Conservation (phyloP, 2,888 invertebrate species). For the Apodemia zela region DNA sequence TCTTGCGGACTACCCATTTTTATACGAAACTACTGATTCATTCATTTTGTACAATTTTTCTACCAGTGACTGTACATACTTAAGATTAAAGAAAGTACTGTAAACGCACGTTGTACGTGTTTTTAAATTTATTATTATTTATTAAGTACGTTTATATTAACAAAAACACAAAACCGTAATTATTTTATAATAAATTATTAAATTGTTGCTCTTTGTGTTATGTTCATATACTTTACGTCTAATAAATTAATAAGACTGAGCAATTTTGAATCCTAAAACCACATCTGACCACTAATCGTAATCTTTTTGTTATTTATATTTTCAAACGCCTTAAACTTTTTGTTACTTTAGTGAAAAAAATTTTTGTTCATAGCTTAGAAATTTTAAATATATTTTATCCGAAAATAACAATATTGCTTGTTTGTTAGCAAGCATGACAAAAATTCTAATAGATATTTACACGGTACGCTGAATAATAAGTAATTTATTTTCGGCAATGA, state of each 20-base stretch:
- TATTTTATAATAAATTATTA: conserved; percentile 78
- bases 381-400: too few relatives aligned
- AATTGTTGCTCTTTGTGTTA: conserved; percentile 61
- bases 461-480: too few relatives aligned
- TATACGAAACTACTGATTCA: conserved; percentile 59
- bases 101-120: conserved; percentile 78
- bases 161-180: conserved; percentile 67
- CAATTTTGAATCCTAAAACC: background rate
- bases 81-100: conserved; percentile 78
- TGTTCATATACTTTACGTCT: conserved; percentile 40
- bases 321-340: too few relatives aligned
- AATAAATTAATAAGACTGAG: background rate
- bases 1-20: conserved; percentile 69
- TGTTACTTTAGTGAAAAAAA: too few relatives aligned
- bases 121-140: conserved; percentile 73
- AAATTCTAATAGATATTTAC: too few relatives aligned
- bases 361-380: too few relatives aligned
- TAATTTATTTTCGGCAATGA: too few relatives aligned
- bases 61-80: conserved; percentile 74
- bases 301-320: too few relatives aligned
- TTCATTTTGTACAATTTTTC: conserved; percentile 63
- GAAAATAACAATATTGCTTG: too few relatives aligned
- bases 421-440: too few relatives aligned
- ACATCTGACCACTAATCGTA: too few relatives aligned
- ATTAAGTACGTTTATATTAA: conserved; percentile 76